Evolutionary conservation across 2,113 vertebrate genomes (phyloP).

Genomic region (Otolemur garnettii): DNA sequence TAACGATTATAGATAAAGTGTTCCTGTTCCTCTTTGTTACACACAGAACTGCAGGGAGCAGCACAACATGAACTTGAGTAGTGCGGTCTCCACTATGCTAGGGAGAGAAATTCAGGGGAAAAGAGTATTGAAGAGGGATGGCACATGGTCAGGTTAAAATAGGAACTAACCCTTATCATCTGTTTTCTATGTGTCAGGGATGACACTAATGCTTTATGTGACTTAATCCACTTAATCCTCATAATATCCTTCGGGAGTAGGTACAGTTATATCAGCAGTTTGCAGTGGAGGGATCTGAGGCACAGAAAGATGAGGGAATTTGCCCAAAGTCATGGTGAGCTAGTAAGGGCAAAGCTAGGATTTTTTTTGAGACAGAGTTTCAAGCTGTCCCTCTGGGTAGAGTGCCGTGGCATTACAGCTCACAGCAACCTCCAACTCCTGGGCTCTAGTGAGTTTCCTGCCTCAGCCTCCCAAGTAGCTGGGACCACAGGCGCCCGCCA

Average conservation of each 20-base stretch:
- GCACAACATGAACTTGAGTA: neutral
- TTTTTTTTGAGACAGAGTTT: no score
- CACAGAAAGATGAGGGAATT: neutral
- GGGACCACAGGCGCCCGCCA: no score
- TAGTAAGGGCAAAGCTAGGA: neutral
- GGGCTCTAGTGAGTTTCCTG: no score
- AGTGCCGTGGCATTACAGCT: no score
- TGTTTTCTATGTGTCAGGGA: neutral
- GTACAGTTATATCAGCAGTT: neutral
- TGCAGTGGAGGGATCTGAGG: neutral
- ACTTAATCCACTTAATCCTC: neutral
- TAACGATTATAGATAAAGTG: neutral
- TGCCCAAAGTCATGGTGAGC: neutral
- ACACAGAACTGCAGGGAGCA: neutral
- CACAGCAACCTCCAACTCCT: no score
- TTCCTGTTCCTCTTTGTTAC: neutral
- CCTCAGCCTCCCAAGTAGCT: no score
- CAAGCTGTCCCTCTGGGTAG: no score
- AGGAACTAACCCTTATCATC: neutral
- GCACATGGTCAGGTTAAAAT: neutral
- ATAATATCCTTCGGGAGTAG: no score
- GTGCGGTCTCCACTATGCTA: fast-evolving
- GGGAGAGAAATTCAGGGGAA: neutral
- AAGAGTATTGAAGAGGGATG: neutral
- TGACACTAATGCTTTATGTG: neutral